These are phyloP conservation scores for Philotrypesis tridentata DNA, from an alignment of 1,140 invertebrate species.

Conservation along the genomic window DNA sequence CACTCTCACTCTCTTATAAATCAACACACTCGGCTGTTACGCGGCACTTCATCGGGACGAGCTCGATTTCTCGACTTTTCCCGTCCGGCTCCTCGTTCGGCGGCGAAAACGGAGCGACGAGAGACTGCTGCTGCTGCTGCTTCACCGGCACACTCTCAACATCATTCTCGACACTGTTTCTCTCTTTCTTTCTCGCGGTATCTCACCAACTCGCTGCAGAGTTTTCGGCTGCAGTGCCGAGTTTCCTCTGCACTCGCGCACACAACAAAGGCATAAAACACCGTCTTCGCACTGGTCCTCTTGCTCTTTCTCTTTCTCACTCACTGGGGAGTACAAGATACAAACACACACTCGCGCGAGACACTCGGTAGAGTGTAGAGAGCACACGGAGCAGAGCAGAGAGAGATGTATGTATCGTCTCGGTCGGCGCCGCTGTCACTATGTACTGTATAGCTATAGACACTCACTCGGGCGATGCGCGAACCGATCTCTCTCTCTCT, in stretches of 20 bases:
- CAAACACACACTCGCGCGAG: background rate
- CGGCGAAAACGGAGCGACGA: no score
- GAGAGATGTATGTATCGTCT: background rate
- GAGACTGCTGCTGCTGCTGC: no score
- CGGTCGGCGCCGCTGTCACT: background rate
- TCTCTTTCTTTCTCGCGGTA: no score
- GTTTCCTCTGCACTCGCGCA: background rate
- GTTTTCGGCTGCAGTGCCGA: background rate
- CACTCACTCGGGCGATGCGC: background rate
- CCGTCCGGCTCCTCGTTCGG: background rate
- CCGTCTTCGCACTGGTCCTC: background rate
- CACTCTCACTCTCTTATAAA: background rate
- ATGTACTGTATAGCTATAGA: background rate
- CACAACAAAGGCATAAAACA: background rate
- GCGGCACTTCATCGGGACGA: background rate
- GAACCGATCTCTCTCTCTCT: background rate
- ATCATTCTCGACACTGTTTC: background rate
- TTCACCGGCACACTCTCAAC: no score
- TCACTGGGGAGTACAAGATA: background rate
- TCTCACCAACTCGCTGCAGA: no score
- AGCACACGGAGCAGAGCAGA: no score
- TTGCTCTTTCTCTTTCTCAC: background rate
- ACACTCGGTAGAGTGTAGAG: no score
- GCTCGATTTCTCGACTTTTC: background rate
- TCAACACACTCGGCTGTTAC: background rate